Evolutionary conservation across 2,113 vertebrate genomes (phyloP), one percentile per base, ranked within the genome.

Genomic region (Pollachius pollachius): DNA sequence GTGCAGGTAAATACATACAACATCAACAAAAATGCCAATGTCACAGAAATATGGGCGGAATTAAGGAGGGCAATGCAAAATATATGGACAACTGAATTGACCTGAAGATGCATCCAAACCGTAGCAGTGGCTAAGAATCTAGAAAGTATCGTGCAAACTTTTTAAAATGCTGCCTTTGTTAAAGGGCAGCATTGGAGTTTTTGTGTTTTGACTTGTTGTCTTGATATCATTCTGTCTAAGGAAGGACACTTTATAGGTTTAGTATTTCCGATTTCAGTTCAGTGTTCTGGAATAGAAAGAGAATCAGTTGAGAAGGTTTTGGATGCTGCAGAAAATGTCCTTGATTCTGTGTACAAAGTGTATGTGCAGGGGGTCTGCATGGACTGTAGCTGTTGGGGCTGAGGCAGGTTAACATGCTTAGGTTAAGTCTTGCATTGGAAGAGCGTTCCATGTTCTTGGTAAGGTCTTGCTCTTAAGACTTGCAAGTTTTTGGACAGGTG

Each of bases 1-100:
- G 86, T 82, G 72, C 85, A 94, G 92, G 92, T 93, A 93, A 91
- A 84, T 48, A 48, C 41, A 62, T 79, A 81, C 74, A 52, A n/a
- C 73, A 27, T 64, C 60, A 70, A 27, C 21, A 9, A 48, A 48
- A 54, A 54, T 15, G 54, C 15, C 9, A 54, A 18, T 9, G 70
- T 62, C 1, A 64, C 62, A 76, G 5, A 2, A 58, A 48, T 48
- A 13, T 84, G 70, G 65, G 25, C 62, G 59, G 56, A 19, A 37
- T 76, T 76, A 6, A 67, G 64, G 15, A 71, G 52, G 25, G 54
- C 69, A 3, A 3, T 59, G 15, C 4, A 57, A 57, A 21, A 68
- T 61, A 58, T 3, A 21, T 65, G 58, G 59, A 80, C 23, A 52
- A 7, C 1, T 65, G 11, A 60, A 57, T 5, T n/a, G 23, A 70